phyloP scores from a whole-genome alignment of 2,888 invertebrate genomes.

The Polylopha cassiicola region DNA sequence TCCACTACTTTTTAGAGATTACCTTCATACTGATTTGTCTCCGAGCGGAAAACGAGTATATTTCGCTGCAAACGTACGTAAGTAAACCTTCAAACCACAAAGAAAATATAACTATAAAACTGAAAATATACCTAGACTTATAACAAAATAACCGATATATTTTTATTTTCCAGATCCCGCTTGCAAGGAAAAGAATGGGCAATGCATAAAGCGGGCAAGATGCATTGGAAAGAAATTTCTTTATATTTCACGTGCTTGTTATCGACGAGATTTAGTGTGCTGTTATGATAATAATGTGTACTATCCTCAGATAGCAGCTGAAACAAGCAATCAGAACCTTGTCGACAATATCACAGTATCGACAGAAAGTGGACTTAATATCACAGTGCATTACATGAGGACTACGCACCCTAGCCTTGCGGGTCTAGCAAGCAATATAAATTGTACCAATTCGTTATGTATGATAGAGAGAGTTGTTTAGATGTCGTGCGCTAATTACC shows the following conservation, averaged over 20 bases:
- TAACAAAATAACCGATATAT: background rate
- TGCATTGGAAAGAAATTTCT: constrained; percentile 43
- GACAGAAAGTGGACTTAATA: no score
- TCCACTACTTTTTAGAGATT: constrained; percentile 12
- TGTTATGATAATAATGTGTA: constrained; percentile 49
- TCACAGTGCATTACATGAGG: no score
- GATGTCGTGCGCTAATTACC: no score
- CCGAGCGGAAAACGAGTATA: constrained; percentile 14
- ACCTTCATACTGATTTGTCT: constrained; percentile 8
- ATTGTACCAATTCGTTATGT: no score
- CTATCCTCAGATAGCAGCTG: no score
- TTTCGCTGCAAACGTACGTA: constrained; percentile 8
- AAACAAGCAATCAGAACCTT: no score
- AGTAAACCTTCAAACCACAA: constrained; percentile 1
- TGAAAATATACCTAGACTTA: background rate
- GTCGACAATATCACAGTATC: no score
- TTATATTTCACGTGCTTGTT: constrained; percentile 48
- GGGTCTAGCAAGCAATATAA: no score
- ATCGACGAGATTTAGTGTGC: constrained; percentile 47
- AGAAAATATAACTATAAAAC: background rate
- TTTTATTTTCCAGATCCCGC: constrained; percentile 39
- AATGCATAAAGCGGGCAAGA: constrained; percentile 40
- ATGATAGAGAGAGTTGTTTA: no score
- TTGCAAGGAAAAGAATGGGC: constrained; percentile 41
- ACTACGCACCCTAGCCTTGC: no score